These are phyloP conservation scores for Nibea coibor DNA, from an alignment of 2,113 vertebrate species.

Conservation along the genomic window DNA sequence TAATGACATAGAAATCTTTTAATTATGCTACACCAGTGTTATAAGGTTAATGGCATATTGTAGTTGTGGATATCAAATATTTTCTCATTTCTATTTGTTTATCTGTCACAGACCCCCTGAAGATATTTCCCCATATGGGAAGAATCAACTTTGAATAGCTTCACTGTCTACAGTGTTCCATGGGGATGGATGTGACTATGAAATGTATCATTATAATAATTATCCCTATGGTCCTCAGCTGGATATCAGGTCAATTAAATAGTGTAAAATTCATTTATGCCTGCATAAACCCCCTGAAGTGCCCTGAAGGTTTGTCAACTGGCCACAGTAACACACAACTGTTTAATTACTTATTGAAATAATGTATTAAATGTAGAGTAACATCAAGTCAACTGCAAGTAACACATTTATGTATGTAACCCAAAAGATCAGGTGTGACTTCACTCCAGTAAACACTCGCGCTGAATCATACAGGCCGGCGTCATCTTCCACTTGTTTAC, in stretches of 20 bases:
- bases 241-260: constrained; percentile 21
- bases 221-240: constrained; percentile 31
- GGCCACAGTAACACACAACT: not conserved
- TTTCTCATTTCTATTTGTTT: not conserved
- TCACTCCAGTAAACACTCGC: not conserved
- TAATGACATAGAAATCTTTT: not conserved
- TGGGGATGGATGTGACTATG: constrained; percentile 9
- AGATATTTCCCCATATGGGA: not conserved
- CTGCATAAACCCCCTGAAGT: not conserved
- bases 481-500: constrained; percentile 4
- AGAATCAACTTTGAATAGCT: constrained; percentile 1
- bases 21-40: not conserved
- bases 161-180: constrained; percentile 1
- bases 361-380: not conserved
- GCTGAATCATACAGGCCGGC: not conserved
- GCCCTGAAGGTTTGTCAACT: not conserved
- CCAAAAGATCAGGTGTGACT: constrained; percentile 8
- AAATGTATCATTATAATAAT: constrained; percentile 47
- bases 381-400: not conserved
- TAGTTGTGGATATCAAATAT: not conserved
- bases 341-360: not conserved
- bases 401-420: not conserved
- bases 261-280: not conserved
- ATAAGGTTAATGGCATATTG: too few relatives aligned
- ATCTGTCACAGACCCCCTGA: not conserved